Conservation (phyloP, 2,113 vertebrate species). For the Rhabdornis inornatus region DNA sequence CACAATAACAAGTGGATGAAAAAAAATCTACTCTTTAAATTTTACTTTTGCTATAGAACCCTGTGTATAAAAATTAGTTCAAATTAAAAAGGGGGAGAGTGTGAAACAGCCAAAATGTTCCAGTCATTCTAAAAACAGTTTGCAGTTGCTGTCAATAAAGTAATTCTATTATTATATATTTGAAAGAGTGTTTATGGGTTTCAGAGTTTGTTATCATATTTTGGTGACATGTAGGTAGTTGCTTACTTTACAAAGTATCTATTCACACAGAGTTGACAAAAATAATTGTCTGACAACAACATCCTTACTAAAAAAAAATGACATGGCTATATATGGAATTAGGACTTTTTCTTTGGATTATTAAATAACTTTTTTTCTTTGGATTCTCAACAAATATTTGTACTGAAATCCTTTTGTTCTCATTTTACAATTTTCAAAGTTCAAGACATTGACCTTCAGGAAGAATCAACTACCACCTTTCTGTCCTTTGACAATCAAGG, state of each 20-base stretch:
- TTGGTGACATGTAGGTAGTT: neutral
- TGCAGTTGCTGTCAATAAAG: neutral
- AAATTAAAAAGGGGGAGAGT: neutral
- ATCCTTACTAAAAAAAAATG: neutral
- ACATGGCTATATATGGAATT: slow-evolving; percentile 5
- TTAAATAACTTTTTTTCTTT: slow-evolving; percentile 54
- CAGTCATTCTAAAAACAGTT: neutral
- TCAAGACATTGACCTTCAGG: neutral
- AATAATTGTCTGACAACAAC: neutral
- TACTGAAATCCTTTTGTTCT: slow-evolving; percentile 41
- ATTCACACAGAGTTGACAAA: neutral
- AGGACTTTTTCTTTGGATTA: slow-evolving; percentile 59
- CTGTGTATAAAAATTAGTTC: neutral
- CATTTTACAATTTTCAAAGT: slow-evolving; percentile 21
- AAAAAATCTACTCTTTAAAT: neutral
- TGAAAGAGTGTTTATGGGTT: neutral
- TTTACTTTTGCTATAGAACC: neutral
- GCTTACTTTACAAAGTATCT: neutral
- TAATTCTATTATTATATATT: neutral
- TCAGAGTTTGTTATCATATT: slow-evolving; percentile 26
- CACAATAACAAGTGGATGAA: neutral
- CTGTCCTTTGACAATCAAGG: neutral
- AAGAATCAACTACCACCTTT: neutral
- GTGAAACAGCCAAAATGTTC: neutral
- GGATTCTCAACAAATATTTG: slow-evolving; percentile 33